phyloP scores from a whole-genome alignment of 2,888 invertebrate genomes.

The Ochropacha duplaris region DNA sequence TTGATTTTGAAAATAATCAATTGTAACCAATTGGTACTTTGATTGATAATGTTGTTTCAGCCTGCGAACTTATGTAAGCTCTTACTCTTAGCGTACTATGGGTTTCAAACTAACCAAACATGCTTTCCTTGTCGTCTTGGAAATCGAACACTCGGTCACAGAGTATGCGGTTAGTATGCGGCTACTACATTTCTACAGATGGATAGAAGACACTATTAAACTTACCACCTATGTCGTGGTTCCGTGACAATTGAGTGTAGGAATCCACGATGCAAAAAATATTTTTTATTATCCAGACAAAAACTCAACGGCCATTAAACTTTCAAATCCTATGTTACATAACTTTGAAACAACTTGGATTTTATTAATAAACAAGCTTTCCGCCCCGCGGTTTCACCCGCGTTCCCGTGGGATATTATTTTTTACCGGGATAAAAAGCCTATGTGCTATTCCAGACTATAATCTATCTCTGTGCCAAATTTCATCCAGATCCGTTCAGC shows the following conservation, averaged over 20 bases:
- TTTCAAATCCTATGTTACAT: neutral
- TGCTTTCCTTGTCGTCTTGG: neutral
- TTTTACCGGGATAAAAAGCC: too few species aligned
- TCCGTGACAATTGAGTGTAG: too few species aligned
- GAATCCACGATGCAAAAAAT: neutral
- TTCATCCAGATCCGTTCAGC: too few species aligned
- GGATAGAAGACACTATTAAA: neutral
- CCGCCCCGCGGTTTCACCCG: too few species aligned
- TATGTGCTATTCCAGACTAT: too few species aligned
- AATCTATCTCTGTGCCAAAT: too few species aligned
- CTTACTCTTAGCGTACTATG: neutral
- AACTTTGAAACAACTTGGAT: neutral
- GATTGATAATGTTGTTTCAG: too few species aligned
- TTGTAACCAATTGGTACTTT: too few species aligned
- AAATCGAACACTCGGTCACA: neutral
- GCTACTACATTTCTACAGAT: neutral
- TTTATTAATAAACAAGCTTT: too few species aligned
- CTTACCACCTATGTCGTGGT: too few species aligned
- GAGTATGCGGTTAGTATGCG: neutral
- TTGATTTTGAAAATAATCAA: too few species aligned
- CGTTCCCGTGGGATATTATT: too few species aligned
- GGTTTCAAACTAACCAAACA: neutral
- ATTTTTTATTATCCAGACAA: neutral
- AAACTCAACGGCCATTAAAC: neutral
- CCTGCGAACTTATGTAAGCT: neutral